Base-by-base conservation (phyloP, 2,888 invertebrate genomes). In the Noctua fimbriata region DNA sequence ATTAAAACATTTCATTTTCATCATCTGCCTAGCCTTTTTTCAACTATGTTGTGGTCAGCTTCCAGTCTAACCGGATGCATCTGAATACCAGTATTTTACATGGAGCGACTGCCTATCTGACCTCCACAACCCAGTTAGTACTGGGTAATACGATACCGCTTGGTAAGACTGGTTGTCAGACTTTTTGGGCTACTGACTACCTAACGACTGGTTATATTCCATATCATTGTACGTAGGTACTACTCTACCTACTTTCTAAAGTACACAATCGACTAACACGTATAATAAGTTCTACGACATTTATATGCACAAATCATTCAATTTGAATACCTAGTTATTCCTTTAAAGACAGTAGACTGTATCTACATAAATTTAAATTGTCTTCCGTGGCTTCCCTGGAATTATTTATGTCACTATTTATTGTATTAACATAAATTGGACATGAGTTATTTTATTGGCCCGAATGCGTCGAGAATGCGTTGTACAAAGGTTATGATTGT, bases 401-500 rank as follows among this genome's bases (percentile, higher is more conserved):
- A 93, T 95, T 95, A 96, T 97, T 97, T 96, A 97, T 96, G 95
- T 94, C 91, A 94, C 94, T 96, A 96, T 97, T 96, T 97, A 97
- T 96, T 95, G 95, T 96, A 97, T 96, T 96, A 97, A 96, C 96
- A 97, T 97, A 96, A 97, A 96, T 96, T 97, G 96, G 95, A 95
- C 96, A 93, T 96, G 96, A 96, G 95, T 97, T 96, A 97, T 97
- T 96, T 97, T 96, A 97, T 95, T 95, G 93, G 93, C 89, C 93
- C 91, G 93, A 96, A 95, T 95, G 95, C 95, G 92, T 91, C 92
- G 94, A 93, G 95, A 94, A 94, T 92, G 93, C 95, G 92, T 89
- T 92, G 95, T 93, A 95, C 94, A 95, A 95, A 95, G 95, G 94
- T 95, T 95, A 95, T 95, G 94, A 94, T 95, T 93, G 95, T 96